Conservation (phyloP, 2,113 vertebrate species). For the Ranitomeya imitator region DNA sequence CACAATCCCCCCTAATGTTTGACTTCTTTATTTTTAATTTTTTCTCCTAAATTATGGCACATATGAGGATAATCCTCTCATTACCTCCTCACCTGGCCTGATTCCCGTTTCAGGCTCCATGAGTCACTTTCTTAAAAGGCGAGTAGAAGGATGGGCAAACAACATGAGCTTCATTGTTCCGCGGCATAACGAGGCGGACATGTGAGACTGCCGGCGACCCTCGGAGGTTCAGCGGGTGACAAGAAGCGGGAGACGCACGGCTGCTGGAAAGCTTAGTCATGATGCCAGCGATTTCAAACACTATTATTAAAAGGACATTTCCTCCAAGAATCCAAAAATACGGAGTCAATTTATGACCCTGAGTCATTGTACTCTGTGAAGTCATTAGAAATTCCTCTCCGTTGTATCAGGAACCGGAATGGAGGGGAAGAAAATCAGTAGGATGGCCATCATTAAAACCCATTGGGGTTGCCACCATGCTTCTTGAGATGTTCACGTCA, state of each 20-base stretch:
- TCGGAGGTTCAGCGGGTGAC: not conserved
- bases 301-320: not conserved
- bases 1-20: slow-evolving; percentile 24
- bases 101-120: not conserved
- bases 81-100: slow-evolving; percentile 7
- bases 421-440: not conserved
- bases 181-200: not conserved
- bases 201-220: not conserved
- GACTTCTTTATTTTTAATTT: slow-evolving; percentile 10
- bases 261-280: not conserved
- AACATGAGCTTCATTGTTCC: not conserved
- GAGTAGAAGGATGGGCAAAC: not conserved
- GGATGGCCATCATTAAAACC: too few relatives aligned
- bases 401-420: not conserved
- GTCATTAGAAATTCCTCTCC: not conserved
- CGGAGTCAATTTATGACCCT: not conserved
- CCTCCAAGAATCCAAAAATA: not conserved
- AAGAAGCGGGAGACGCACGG: not conserved
- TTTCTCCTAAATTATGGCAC: slow-evolving; percentile 12
- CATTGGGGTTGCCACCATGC: too few relatives aligned
- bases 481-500: not conserved
- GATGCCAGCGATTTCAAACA: not conserved
- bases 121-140: not conserved
- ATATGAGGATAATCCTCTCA: slow-evolving; percentile 26
- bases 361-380: not conserved